A percentile compares a stretch with the other conserved stretches of the same genome.
Evolutionary conservation across 2,888 invertebrate species (phyloP).

Genomic region (Lithophane ornitopus): DNA sequence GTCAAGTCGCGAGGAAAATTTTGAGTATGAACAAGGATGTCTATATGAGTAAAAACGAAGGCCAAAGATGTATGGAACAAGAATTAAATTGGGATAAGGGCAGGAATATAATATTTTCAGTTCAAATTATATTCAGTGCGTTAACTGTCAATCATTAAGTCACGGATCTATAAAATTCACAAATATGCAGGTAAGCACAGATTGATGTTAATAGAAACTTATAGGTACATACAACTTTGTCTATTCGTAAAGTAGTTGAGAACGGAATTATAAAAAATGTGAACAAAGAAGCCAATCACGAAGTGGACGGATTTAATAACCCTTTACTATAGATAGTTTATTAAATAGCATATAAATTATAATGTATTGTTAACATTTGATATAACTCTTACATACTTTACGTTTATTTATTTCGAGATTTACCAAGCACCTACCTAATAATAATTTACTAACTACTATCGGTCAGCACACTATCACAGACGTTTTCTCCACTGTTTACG

Average conservation of each 20-base stretch:
- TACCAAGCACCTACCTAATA: not conserved
- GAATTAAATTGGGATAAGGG: not conserved
- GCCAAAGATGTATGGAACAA: not conserved
- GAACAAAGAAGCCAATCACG: constrained; percentile 25
- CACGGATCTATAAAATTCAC: not conserved
- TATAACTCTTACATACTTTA: not conserved
- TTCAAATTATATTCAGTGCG: not conserved
- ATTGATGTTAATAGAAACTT: not conserved
- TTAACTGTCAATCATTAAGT: not conserved
- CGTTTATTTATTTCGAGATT: not conserved
- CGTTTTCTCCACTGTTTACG: not conserved
- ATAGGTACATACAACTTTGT: not conserved
- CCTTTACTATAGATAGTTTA: not conserved
- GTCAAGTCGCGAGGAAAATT: not conserved
- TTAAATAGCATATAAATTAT: not conserved
- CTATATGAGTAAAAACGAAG: not conserved
- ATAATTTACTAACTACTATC: not conserved
- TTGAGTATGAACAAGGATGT: not conserved
- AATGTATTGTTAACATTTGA: not conserved
- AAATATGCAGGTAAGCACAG: not conserved
- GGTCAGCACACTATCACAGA: no score
- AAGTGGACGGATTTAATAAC: constrained; percentile 26
- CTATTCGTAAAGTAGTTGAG: not conserved
- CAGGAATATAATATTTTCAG: not conserved
- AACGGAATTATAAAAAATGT: constrained; percentile 30